Conservation (phyloP, 2,797 vertebrate genomes). For the Acridotheres tristis region DNA sequence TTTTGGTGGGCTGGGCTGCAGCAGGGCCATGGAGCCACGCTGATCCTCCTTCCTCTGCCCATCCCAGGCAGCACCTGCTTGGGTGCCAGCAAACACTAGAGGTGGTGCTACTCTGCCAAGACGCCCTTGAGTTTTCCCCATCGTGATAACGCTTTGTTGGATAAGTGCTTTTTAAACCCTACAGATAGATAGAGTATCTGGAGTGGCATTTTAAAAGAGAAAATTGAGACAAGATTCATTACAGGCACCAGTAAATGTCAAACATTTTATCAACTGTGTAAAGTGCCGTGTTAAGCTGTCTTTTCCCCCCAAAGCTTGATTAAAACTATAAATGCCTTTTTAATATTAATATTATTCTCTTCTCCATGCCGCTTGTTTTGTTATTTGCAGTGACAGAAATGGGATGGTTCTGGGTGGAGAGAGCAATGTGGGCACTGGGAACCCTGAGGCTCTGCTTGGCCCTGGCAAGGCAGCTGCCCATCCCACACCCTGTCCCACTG, state of each 20-base stretch:
- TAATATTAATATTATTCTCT: slow-evolving; percentile 60
- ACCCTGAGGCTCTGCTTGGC: accelerated
- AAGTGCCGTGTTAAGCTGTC: slow-evolving; percentile 62
- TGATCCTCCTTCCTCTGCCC: not conserved
- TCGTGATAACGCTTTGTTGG: slow-evolving; percentile 44
- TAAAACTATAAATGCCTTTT: slow-evolving; percentile 69
- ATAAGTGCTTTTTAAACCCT: slow-evolving; percentile 66
- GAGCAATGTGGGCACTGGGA: accelerated
- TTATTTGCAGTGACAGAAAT: not conserved
- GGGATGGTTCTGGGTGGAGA: not conserved
- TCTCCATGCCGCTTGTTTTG: not conserved
- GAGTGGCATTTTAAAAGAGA: slow-evolving; percentile 72
- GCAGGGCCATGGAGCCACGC: accelerated
- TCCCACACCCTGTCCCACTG: accelerated
- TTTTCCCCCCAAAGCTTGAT: slow-evolving; percentile 65
- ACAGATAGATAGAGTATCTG: slow-evolving; percentile 51
- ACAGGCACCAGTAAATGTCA: slow-evolving; percentile 72
- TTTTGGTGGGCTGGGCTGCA: not conserved
- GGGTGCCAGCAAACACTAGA: not conserved
- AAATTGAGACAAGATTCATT: slow-evolving; percentile 67
- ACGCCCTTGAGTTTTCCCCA: slow-evolving; percentile 3
- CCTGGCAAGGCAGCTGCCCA: accelerated
- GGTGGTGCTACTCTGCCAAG: not conserved
- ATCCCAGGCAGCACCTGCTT: accelerated
- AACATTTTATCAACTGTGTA: slow-evolving; percentile 68